Evolutionary conservation across 2,888 invertebrate genomes (phyloP), one percentile per base, ranked within the genome.

Genomic region (Macrophya annulata): DNA sequence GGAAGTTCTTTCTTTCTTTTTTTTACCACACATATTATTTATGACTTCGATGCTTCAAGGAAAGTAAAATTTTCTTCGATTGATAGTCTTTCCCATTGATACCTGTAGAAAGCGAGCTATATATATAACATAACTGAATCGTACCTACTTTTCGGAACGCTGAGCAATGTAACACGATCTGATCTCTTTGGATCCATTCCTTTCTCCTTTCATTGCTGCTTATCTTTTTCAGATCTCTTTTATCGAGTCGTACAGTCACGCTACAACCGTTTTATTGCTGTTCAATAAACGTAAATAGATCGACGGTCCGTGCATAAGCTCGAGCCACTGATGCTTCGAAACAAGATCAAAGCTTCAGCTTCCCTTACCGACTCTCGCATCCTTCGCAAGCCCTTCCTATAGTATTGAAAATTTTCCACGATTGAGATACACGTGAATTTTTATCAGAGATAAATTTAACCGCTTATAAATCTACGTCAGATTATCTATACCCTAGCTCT

Each of bases 211-310:
- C 65, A 25, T 45, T 25, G n/a, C 21, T 62, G 59, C 81, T 81
- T 81, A 81, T 81, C 59, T 81, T 62, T 62, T 81, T 62, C 62
- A 62, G 68, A 71, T 71, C 83, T 40, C 45, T 48, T 68, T 68
- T 71, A 83, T 83, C 83, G 83, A 68, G 48, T 83, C 83, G 45
- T 43, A 71, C 71, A 31, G 68, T 71, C 40, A 68, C 83, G 68
- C 65, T 62, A 40, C 62, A 62, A 68, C 83, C 48, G 48, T 83
- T 83, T 83, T 71, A 83, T 83, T 43, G 83, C 83, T 43, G 83
- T 48, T 83, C 83, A 71, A 83, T 83, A 83, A 83, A 83, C 83
- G 83, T 62, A 83, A 83, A 83, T 71, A 71, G 83, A 83, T 83
- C 83, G 71, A 65, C 43, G 21, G 31, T 71, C 68, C 68, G 65